These are phyloP conservation scores for Amorpha juglandis DNA, from an alignment of 2,888 invertebrate genomes.

Conservation along the genomic window DNA sequence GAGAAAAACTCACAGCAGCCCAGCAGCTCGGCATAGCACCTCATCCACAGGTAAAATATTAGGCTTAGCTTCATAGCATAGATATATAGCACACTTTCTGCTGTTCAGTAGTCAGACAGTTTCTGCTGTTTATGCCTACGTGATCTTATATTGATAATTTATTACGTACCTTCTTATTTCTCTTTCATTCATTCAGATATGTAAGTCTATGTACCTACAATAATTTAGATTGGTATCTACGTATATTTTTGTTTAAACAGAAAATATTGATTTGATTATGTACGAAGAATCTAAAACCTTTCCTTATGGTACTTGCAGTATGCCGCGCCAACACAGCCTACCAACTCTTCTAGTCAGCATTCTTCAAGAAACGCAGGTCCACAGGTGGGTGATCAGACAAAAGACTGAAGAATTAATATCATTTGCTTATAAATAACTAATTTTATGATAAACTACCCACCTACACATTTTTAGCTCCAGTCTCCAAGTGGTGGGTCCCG, in stretches of 20 bases:
- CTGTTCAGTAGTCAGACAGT: too few relatives aligned
- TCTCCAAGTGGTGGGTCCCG: constrained; percentile 79
- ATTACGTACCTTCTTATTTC: too few relatives aligned
- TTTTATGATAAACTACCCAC: constrained; percentile 25
- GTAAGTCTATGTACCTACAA: too few relatives aligned
- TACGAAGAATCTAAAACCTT: too few relatives aligned
- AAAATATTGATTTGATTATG: too few relatives aligned
- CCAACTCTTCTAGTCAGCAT: constrained; percentile 69
- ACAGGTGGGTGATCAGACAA: constrained; percentile 54
- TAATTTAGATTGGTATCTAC: too few relatives aligned
- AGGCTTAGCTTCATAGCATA: background rate
- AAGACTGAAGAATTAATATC: background rate
- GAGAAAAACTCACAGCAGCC: constrained; percentile 79
- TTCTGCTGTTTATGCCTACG: too few relatives aligned
- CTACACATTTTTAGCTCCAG: constrained; percentile 66
- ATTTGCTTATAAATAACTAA: background rate
- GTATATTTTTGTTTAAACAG: too few relatives aligned
- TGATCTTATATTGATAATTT: too few relatives aligned
- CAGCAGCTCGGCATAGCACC: constrained; percentile 78
- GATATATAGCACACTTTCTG: too few relatives aligned
- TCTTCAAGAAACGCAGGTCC: constrained; percentile 67
- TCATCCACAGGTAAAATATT: constrained; percentile 68
- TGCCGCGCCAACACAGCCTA: constrained; percentile 47
- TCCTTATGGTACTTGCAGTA: constrained; percentile 68
- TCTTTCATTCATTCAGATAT: too few relatives aligned